A percentile compares a stretch with the other conserved stretches of the same genome.
Evolutionary conservation across 2,113 vertebrate genomes (phyloP).

Genomic region (Cyprinodon brontotheroides): DNA sequence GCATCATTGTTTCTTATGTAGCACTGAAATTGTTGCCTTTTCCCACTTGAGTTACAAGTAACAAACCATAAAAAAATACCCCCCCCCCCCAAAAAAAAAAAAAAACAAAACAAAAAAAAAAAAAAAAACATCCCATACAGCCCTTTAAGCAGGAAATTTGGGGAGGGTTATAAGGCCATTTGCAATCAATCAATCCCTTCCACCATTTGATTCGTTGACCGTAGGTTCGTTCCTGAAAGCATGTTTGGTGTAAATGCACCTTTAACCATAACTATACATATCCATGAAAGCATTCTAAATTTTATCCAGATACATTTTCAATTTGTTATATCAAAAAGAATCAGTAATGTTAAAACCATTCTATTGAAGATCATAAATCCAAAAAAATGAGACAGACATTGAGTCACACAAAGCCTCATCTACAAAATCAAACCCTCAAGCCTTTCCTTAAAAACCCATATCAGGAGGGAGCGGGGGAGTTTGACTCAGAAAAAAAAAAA

Average conservation of each 20-base stretch:
- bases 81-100: too few relatives aligned
- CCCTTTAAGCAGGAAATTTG: neutral
- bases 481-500: conserved; percentile 7
- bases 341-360: neutral
- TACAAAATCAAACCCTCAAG: conserved; percentile 1
- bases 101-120: neutral
- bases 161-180: neutral
- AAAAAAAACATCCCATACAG: neutral
- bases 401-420: conserved; percentile 9
- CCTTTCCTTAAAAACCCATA: conserved; percentile 25
- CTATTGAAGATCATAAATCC: conserved; percentile 13
- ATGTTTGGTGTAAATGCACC: too few relatives aligned
- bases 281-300: too few relatives aligned
- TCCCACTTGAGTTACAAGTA: neutral
- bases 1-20: neutral
- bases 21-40: neutral
- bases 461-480: neutral
- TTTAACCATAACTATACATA: neutral
- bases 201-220: neutral
- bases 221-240: too few relatives aligned
- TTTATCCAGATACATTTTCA: neutral
- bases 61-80: neutral
- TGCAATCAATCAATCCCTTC: neutral
- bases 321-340: conserved; percentile 18
- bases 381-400: conserved; percentile 22